Evolutionary conservation across 2,797 vertebrate species (phyloP), one percentile per base, ranked within the genome.

Genomic region (Ctenopoma multispine): DNA sequence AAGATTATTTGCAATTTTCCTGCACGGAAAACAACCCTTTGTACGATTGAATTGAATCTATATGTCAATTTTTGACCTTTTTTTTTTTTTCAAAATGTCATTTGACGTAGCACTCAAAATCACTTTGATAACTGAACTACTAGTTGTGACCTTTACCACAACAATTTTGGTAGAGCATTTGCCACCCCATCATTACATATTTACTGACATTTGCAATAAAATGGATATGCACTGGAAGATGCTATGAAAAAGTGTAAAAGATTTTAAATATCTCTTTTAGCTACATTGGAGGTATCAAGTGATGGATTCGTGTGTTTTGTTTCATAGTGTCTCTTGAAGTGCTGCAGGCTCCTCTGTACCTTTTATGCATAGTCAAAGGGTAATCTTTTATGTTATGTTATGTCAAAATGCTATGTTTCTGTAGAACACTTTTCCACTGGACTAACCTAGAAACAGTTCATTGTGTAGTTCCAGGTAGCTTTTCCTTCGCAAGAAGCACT

Each of bases 381-480:
- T 70, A 71, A 81, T 89, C 49, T 72, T 79, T 77, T 61, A 56
- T 87, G 58, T 88, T 81, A 79, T 78, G 68, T 82, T 83, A 62
- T 79, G 81, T 83, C 50, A 70, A 71, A 81, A 80, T 71, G 69
- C 63, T 75, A 13, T 20, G 56, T 90, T 65, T 84, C 67, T 68
- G 63, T 55, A 47, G 72, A 82, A 40, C 68, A 44, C 18, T 76
- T 84, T 82, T 82, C 77, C 77, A 75, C 65, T 34, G 20, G 58
- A 73, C 67, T 86, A 83, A 84, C 81, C 74, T 70, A 84, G 78
- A 85, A 88, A 70, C 48, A 24, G 44, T 69, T 83, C 74, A 69
- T 69, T 82, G 73, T 85, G 66, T 51, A 46, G 64, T 56, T 46
- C 53, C 57, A 67, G 49, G 65, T 79, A 65, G 64, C 62, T 48